Evolutionary conservation across 2,888 invertebrate species (phyloP).

Genomic region (Oscheius sp.): DNA sequence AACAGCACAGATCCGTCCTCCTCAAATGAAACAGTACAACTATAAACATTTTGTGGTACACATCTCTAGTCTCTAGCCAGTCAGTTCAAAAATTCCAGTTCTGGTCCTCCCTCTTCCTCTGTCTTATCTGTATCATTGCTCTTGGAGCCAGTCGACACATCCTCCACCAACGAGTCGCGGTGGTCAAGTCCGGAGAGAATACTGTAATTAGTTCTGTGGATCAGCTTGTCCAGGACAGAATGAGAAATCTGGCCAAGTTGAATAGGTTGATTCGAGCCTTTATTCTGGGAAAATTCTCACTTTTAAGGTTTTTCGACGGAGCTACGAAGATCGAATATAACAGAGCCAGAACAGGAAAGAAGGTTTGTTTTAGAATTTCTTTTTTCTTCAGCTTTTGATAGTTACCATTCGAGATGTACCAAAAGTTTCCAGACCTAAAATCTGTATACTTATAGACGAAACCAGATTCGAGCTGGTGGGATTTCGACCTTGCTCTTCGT

Average conservation of each 20-base stretch:
- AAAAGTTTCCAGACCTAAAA: not conserved
- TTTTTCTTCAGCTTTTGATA: too few species aligned
- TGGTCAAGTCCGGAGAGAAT: conserved; percentile 42
- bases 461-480: conserved; percentile 20
- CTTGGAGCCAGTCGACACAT: conserved; percentile 48
- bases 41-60: conserved; percentile 49
- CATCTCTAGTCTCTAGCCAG: not conserved
- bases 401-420: not conserved
- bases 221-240: conserved; percentile 43
- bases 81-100: conserved; percentile 40
- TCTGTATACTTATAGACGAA: not conserved
- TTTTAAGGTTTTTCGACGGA: conserved; percentile 4
- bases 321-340: conserved; percentile 28
- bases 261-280: conserved; percentile 20
- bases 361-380: not conserved
- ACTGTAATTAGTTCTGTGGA: conserved; percentile 43
- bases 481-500: conserved; percentile 14
- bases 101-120: conserved; percentile 48
- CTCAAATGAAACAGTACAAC: conserved; percentile 36
- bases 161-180: conserved; percentile 43
- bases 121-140: conserved; percentile 48
- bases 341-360: not conserved
- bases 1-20: conserved; percentile 38
- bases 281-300: not conserved
- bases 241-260: conserved; percentile 27